phyloP scores from a whole-genome alignment of 1,140 invertebrate genomes.

The Coenobita brevimanus region DNA sequence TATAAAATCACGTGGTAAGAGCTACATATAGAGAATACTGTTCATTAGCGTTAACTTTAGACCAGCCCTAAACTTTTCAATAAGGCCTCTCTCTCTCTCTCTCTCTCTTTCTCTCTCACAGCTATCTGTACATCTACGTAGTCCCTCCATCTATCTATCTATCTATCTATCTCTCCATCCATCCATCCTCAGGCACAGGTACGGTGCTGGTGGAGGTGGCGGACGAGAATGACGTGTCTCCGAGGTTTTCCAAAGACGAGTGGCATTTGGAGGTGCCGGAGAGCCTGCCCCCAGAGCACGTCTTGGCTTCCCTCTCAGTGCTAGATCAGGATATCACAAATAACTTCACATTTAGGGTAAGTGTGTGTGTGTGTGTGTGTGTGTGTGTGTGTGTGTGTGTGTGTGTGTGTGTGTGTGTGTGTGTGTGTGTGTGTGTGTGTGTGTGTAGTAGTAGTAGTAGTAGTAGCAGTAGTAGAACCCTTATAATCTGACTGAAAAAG shows the following conservation, averaged over 20 bases:
- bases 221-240: slow-evolving; percentile 14
- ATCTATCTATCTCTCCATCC: too few relatives aligned
- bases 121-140: not conserved
- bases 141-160: too few relatives aligned
- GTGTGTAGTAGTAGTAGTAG: not conserved
- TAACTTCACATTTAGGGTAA: slow-evolving; percentile 36
- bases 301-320: not conserved
- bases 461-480: too few relatives aligned
- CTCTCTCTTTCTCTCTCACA: not conserved
- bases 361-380: not conserved
- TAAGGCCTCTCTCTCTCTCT: not conserved
- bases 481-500: too few relatives aligned
- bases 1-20: too few relatives aligned
- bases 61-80: too few relatives aligned
- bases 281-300: slow-evolving; percentile 2
- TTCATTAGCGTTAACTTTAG: too few relatives aligned
- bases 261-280: slow-evolving; percentile 6
- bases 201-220: slow-evolving; percentile 40
- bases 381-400: slow-evolving; percentile 11
- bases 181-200: slow-evolving; percentile 28
- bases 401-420: slow-evolving; percentile 11
- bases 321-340: slow-evolving; percentile 4
- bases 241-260: slow-evolving; percentile 20
- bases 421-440: slow-evolving; percentile 11
- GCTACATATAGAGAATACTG: too few relatives aligned